Evolutionary conservation across 2,888 invertebrate genomes (phyloP).

Genomic region (Spicauda simplicius): DNA sequence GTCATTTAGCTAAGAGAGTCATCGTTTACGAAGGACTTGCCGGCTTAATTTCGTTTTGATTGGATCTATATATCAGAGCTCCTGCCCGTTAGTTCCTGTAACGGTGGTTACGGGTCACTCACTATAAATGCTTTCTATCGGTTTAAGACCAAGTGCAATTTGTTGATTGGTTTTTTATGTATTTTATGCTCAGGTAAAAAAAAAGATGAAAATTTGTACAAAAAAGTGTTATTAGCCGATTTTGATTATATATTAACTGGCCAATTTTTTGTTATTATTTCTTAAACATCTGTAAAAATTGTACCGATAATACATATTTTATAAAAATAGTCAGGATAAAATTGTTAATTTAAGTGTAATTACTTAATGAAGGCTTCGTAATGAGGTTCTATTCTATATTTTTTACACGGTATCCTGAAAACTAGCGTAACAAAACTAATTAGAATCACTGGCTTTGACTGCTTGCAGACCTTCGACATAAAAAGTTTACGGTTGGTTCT

Average conservation of each 20-base stretch:
- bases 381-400: no score
- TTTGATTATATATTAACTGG: no score
- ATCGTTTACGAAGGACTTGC: constrained; percentile 46
- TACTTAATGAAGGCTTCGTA: no score
- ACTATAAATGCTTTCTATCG: background rate
- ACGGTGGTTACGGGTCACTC: constrained; percentile 2
- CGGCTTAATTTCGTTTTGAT: constrained; percentile 49
- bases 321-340: no score
- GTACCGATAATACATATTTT: no score
- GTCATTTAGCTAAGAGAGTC: constrained; percentile 52
- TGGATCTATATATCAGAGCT: constrained; percentile 49
- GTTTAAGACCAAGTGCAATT: background rate
- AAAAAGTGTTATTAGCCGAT: no score
- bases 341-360: no score
- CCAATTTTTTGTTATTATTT: no score
- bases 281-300: no score
- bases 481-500: background rate
- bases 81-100: constrained; percentile 45
- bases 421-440: background rate
- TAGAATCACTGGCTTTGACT: constrained; percentile 2
- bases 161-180: background rate
- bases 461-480: background rate
- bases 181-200: background rate
- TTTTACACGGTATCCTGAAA: background rate
- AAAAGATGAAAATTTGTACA: no score